Conservation (phyloP, 2,888 invertebrate species). For the Eurytoma adleriae region DNA sequence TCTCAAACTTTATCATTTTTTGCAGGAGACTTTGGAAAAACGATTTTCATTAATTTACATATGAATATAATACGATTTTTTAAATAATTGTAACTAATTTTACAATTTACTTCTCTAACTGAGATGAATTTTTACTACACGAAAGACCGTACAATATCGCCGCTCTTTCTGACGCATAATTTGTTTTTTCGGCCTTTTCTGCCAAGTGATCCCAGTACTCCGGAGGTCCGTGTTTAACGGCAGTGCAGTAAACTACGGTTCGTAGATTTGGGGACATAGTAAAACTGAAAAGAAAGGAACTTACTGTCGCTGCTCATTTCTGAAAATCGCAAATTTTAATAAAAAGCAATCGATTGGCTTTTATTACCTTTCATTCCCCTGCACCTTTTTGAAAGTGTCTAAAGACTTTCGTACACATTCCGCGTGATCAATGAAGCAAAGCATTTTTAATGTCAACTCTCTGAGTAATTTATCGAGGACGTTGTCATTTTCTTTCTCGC, state of each 20-base stretch:
- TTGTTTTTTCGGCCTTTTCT: conserved; percentile 80
- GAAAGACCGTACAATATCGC: conserved; percentile 82
- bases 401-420: conserved; percentile 58
- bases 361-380: conserved; percentile 2
- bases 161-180: conserved; percentile 83
- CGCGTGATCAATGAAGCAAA: conserved; percentile 60
- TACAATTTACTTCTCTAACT: conserved; percentile 75
- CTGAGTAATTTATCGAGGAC: conserved; percentile 81
- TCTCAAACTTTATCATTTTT: not conserved
- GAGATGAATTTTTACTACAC: conserved; percentile 81
- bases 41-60: not conserved
- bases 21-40: not conserved
- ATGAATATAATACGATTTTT: not conserved
- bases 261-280: conserved; percentile 86
- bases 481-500: conserved; percentile 80
- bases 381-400: conserved; percentile 14
- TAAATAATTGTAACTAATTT: not conserved
- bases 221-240: conserved; percentile 82
- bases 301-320: not conserved
- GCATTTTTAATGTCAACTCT: conserved; percentile 62
- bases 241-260: conserved; percentile 85
- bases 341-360: not conserved
- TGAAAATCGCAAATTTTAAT: not conserved
- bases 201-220: conserved; percentile 87
- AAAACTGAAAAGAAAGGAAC: conserved; percentile 7